These are phyloP conservation scores for Argynnis bischoffii DNA, from an alignment of 2,888 invertebrate genomes.

Conservation along the genomic window DNA sequence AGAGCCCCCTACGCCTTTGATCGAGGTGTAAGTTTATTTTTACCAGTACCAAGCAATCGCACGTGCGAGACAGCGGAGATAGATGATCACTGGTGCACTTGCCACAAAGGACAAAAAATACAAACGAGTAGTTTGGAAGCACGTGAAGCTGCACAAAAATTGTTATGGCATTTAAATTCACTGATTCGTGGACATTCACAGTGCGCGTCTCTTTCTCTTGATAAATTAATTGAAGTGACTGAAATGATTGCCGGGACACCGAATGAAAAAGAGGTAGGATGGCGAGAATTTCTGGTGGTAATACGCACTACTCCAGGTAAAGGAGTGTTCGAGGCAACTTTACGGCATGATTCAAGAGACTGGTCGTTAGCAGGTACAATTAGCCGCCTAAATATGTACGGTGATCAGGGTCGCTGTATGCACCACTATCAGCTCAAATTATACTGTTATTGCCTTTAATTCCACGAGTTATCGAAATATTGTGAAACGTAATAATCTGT, in stretches of 20 bases:
- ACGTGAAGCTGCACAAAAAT: conserved; percentile 80
- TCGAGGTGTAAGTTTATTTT: conserved; percentile 89
- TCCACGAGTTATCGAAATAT: conserved; percentile 34
- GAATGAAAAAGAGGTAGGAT: conserved; percentile 63
- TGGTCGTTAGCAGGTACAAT: conserved; percentile 86
- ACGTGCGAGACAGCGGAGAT: conserved; percentile 91
- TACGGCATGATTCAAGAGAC: conserved; percentile 63
- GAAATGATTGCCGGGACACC: conserved; percentile 77
- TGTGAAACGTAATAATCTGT: conserved; percentile 36
- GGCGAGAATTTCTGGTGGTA: conserved; percentile 85
- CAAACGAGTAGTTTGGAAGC: conserved; percentile 79
- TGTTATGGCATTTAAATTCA: conserved; percentile 85
- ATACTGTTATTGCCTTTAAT: conserved; percentile 86
- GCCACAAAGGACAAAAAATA: conserved; percentile 85
- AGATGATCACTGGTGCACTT: conserved; percentile 94
- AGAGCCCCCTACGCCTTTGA: conserved; percentile 61
- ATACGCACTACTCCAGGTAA: conserved; percentile 85
- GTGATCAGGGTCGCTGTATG: conserved; percentile 90
- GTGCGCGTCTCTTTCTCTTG: conserved; percentile 85
- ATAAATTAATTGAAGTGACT: conserved; percentile 85
- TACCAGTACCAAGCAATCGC: conserved; percentile 86
- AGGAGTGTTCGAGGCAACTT: conserved; percentile 91
- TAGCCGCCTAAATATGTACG: conserved; percentile 90
- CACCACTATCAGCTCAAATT: conserved; percentile 88
- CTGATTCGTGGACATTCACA: conserved; percentile 83